Percentiles rank a stretch among this genome's conserved stretches.
Conservation (phyloP, 2,113 vertebrate species). For the Taurulus bubalis region DNA sequence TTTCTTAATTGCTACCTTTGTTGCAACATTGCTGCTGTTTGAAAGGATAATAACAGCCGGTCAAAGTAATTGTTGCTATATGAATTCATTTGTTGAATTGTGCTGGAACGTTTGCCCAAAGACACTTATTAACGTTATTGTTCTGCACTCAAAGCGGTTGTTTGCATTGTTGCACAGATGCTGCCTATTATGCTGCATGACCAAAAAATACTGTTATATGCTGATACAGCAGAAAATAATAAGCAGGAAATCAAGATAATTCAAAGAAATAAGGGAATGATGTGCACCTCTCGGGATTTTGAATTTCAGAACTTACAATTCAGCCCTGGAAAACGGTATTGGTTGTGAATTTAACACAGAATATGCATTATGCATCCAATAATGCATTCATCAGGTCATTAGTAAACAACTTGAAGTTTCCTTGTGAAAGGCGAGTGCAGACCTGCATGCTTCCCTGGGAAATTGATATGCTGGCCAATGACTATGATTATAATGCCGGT, state of each 20-base stretch:
- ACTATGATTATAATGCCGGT: constrained; percentile 55
- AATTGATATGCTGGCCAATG: constrained; percentile 57
- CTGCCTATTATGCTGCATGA: constrained; percentile 40
- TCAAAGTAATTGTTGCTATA: constrained; percentile 70
- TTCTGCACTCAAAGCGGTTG: constrained; percentile 44
- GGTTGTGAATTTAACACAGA: constrained; percentile 8
- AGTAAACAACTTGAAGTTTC: constrained; percentile 9
- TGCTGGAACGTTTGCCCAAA: constrained; percentile 29
- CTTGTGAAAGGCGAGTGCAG: constrained; percentile 14
- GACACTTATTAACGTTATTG: constrained; percentile 69
- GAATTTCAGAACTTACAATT: constrained; percentile 6
- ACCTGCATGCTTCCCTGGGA: constrained; percentile 20
- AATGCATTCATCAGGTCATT: constrained; percentile 11
- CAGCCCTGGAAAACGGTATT: neutral
- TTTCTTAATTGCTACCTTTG: constrained; percentile 75
- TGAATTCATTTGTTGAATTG: constrained; percentile 69
- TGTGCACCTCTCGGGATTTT: neutral
- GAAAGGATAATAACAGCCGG: constrained; percentile 76
- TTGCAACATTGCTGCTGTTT: constrained; percentile 64
- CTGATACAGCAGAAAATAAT: constrained; percentile 11
- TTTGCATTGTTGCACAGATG: constrained; percentile 47
- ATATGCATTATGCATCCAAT: neutral
- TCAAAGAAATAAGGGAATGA: constrained; percentile 8
- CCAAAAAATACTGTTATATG: constrained; percentile 33
- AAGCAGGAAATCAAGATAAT: constrained; percentile 20